Base-by-base conservation (phyloP, 2,888 invertebrate genomes). In the Hydropsyche betteni region DNA sequence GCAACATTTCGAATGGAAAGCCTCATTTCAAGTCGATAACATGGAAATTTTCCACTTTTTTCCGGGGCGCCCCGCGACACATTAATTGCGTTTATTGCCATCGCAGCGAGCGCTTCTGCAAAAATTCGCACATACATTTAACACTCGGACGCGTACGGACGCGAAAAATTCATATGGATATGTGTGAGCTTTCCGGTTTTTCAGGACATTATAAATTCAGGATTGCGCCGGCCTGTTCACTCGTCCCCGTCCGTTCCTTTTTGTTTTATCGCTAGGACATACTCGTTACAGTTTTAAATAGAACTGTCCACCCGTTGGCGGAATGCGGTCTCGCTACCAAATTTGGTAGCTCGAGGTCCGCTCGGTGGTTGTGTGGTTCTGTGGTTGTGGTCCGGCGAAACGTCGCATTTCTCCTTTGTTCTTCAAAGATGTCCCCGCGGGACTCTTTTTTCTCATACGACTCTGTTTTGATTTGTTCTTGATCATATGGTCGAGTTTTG, bases 201-300 rank as follows among this genome's bases (percentile, higher is more conserved):
- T 76, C 73, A 68, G 53, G 71, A 72, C 50, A 71, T 72, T 75
- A 75, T 75, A 75, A 75, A 75, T 75, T 75, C 75, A 71, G 75
- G 75, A 75, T 71, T 68, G 75, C 64, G 38, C 75, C 69, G 70
- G 34, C 64, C 50, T 38, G 69, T 33, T 70, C 24, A 52, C 61
- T 70, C 38, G 73, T 38, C 64, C 68, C 24, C 24, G 52, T 24
- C 24, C 24, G 24, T 24, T 50, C 55, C 44, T 72, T 68, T 76
- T 73, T 75, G 53, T 73, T 75, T 75, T 76, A 76, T 76, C 68
- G 76, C 76, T 76, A 76, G 76, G 73, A 76, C 76, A 76, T 76
- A 75, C 75, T 71, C 68, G 75, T 75, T 75, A 76, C 75, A 75
- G 72, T 77, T 77, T 75, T 75, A 77, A 77, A 77, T 77, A 77